Evolutionary conservation across 2,888 invertebrate genomes (phyloP), one percentile per base, ranked within the genome.

Genomic region (Pandemis corylana): DNA sequence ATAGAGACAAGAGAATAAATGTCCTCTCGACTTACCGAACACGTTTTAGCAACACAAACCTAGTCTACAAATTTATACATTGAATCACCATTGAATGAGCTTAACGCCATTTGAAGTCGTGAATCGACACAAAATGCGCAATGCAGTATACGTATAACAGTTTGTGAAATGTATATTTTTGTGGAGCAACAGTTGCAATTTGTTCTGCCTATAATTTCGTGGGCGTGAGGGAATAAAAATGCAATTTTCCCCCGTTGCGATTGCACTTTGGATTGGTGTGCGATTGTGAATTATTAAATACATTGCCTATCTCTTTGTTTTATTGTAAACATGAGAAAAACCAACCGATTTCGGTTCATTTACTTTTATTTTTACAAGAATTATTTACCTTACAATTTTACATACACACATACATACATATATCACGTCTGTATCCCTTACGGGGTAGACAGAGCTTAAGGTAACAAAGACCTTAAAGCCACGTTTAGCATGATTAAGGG

Each of bases 221-320:
- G 80, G 82, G 81, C 82, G 80, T 80, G 62, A 72, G 84, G 80
- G 82, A 86, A 87, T 89, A 90, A 90, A 90, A 91, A 90, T 88
- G 88, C 88, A 89, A 89, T 90, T 89, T 87, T 85, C 85, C 79
- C 79, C 77, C 81, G 83, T 80, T 81, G 84, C 86, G 87, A 89
- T 89, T 88, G 89, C 86, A 84, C 83, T 87, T 86, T 83, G 85
- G 81, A 86, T 86, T 85, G 83, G 80, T 80, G 81, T 81, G 79
- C 84, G 80, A 86, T 85, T 82, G 80, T 88, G 85, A 89, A 90
- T 89, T 87, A 89, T 88, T 89, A 87, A 89, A 89, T 85, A 83
- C 81, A 86, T 84, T 85, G 85, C 83, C 81, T 84, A 84, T 36
- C 66, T 65, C 28, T 74, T 66, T 69, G 65, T 61, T 74, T 70